Base-by-base conservation (phyloP, 2,113 vertebrate species). In the Callaeas wilsoni region DNA sequence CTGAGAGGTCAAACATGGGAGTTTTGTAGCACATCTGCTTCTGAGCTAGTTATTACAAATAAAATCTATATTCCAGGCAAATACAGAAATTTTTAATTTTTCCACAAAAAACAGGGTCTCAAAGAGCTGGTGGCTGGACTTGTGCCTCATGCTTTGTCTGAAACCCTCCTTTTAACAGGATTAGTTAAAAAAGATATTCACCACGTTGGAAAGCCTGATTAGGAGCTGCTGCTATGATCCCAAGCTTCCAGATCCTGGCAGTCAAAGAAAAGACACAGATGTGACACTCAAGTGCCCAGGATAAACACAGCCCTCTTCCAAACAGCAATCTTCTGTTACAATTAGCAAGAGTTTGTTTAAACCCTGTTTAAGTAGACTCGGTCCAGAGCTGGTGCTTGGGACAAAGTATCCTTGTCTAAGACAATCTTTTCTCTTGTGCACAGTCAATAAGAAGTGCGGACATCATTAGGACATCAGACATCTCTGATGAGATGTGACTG, bases 401-500 rank as follows among this genome's bases (percentile, higher is more conserved):
- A 95, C 39, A 78, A 79, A 90, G 35, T 84, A 44, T 94, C 60
- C 83, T 64, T 88, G 60, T 90, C 56, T 74, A 47, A 67, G 70
- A 53, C 12, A 46, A 76, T 33, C 41, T 84, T 83, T 95, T 90
- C 55, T 44, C 39, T 69, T 44, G 60, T 23, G 37, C 41, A 20
- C 76, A 76, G 84, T 79, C 84, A 94, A 25, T 82, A 84, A 80
- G 87, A 37, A 57, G 44, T 35, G 84, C 92, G 95, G 96, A 92
- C 94, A 76, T 81, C 83, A 69, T 93, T 75, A 95, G 90, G 73
- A 89, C 79, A 50, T 90, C 18, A 90, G 92, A 85, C 74, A 81
- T 85, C 75, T 88, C 73, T 71, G 87, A 92, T 90, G 96, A 93
- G 75, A 94, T 84, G 84, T 93, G 85, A 90, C 91, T 84, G 89